Evolutionary conservation across 2,888 invertebrate genomes (phyloP), one percentile per base, ranked within the genome.

Genomic region (Nematopogon swammerdamellus): DNA sequence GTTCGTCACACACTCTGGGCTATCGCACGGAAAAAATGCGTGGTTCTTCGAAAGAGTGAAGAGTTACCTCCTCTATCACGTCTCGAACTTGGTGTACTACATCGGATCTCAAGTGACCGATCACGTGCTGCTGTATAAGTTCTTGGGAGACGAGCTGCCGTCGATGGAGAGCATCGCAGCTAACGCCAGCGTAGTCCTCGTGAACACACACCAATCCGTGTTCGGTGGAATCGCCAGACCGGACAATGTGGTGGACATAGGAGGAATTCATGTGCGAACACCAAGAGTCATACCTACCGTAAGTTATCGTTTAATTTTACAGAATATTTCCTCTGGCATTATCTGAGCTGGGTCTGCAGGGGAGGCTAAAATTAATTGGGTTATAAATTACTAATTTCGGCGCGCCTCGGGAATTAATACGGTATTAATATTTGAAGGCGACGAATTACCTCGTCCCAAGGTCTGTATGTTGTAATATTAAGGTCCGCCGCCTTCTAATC

Each of bases 151-250:
- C 16, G 70, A 77, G 25, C 59, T 85, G 18, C 81, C 82, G 3
- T 65, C 81, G n/a, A 67, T 88, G 44, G 68, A 70, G 51, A 81
- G 80, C 43, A 77, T 86, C 45, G 82, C 82, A 1, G 70, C 71
- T 8, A 81, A 84, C 50, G 80, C 83, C 0, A 83, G 83, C 45
- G 62, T 86, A 11, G 62, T 85, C 56, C 72, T 88, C 59, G 81
- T 85, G 54, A 88, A 88, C 70, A 84, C 85, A 20, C 88, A 89
- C 63, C 84, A 82, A 58, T 82, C 85, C 0, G 62, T 86, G 19
- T 81, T 82, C 56, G 84, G 85, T 14, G 80, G 84, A 49, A 69
- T 81, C 51, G 83, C 84, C 14, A 65, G 75, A 36, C 67, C 84
- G 1, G 83, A 84, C 29, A 84, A 83, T 57, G 74, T 87, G 16